Conservation (phyloP, 2,113 vertebrate genomes). For the Atrichornis clamosus region DNA sequence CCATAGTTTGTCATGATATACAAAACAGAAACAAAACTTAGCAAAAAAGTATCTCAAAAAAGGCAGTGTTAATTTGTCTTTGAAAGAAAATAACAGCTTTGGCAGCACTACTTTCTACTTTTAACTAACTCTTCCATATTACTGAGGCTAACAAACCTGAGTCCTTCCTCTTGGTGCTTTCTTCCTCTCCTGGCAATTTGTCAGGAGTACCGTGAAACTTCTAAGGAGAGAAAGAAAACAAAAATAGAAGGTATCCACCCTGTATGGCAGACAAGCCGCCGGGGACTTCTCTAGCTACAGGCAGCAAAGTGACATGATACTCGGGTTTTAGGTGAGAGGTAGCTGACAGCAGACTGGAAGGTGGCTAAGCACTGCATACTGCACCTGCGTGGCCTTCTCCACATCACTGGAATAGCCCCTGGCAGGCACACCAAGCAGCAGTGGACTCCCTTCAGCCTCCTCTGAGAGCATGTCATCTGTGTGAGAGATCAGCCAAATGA, state of each 20-base stretch:
- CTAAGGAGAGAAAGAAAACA: not conserved
- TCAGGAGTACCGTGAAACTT: not conserved
- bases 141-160: not conserved
- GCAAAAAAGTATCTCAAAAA: not conserved
- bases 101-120: not conserved
- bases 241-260: not conserved
- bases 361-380: not conserved
- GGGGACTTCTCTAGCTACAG: not conserved
- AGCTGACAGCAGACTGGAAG: not conserved
- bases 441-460: not conserved
- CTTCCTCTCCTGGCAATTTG: not conserved
- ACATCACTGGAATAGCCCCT: not conserved
- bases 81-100: not conserved
- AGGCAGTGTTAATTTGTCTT: not conserved
- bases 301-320: accelerated
- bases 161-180: slow-evolving; percentile 1
- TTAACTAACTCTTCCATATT: not conserved
- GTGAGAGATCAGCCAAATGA: not conserved
- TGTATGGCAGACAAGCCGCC: no score
- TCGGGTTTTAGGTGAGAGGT: not conserved
- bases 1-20: not conserved
- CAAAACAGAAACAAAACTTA: not conserved
- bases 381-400: slow-evolving; percentile 38
- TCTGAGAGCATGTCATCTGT: not conserved
- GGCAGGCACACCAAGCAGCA: not conserved